These are phyloP conservation scores for Coranthus polyacanthus DNA, from an alignment of 2,797 vertebrate genomes.

Conservation along the genomic window DNA sequence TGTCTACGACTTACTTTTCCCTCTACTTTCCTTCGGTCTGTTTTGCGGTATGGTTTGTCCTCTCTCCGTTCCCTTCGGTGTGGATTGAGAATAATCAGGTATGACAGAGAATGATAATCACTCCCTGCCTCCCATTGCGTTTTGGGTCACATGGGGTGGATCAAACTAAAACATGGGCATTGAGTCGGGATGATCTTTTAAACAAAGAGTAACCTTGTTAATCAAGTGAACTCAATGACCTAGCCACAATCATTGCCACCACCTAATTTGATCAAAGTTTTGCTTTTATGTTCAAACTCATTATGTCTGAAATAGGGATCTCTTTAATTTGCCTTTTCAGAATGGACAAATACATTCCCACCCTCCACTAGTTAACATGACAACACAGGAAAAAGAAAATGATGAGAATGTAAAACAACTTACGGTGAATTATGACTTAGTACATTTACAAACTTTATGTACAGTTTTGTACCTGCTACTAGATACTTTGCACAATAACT, in stretches of 20 bases:
- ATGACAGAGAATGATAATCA: conserved; percentile 69
- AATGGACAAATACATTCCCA: too few relatives aligned
- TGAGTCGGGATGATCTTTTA: conserved; percentile 45
- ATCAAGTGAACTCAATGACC: conserved; percentile 37
- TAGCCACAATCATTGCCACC: conserved; percentile 18
- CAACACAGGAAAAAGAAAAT: too few relatives aligned
- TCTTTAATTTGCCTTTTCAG: conserved; percentile 25
- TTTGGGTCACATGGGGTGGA: conserved; percentile 56
- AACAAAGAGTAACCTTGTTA: conserved; percentile 59
- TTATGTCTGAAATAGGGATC: conserved; percentile 22
- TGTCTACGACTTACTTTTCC: conserved; percentile 56
- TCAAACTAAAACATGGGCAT: conserved; percentile 60
- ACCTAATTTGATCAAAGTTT: conserved; percentile 63
- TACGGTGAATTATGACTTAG: too few relatives aligned
- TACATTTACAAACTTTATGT: too few relatives aligned
- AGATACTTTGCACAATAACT: too few relatives aligned
- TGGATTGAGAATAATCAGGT: conserved; percentile 68
- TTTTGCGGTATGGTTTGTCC: conserved; percentile 50
- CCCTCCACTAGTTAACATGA: too few relatives aligned
- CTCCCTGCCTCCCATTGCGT: conserved; percentile 53
- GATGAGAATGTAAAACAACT: too few relatives aligned
- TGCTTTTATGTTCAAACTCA: conserved; percentile 50
- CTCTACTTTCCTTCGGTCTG: conserved; percentile 38
- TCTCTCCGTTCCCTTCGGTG: conserved; percentile 28
- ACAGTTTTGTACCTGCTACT: too few relatives aligned